Evolutionary conservation across 2,888 invertebrate genomes (phyloP).

Genomic region (Lepidocyrtinus sp.): DNA sequence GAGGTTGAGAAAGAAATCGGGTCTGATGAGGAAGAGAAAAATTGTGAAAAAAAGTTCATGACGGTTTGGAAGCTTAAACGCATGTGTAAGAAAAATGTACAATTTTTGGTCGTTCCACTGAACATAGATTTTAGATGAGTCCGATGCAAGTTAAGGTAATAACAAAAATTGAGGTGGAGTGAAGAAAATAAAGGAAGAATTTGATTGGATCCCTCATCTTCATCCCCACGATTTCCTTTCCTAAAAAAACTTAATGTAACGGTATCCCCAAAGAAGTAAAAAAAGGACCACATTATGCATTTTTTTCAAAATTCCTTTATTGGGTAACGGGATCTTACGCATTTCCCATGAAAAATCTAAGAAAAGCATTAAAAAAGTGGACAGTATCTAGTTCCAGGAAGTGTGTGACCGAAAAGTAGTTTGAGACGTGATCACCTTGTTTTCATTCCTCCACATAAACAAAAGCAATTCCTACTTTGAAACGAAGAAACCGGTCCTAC

Average conservation of each 20-base stretch:
- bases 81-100: too few relatives aligned
- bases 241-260: slow-evolving; percentile 30
- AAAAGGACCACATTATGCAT: slow-evolving; percentile 33
- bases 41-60: slow-evolving; percentile 14
- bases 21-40: slow-evolving; percentile 28
- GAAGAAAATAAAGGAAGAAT: background rate
- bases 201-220: slow-evolving; percentile 21
- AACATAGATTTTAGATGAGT: too few relatives aligned
- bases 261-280: slow-evolving; percentile 38
- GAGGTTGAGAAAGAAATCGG: slow-evolving; percentile 39
- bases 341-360: slow-evolving; percentile 42
- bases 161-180: slow-evolving; percentile 49
- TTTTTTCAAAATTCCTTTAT: slow-evolving; percentile 28
- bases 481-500: slow-evolving; percentile 55
- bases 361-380: slow-evolving; percentile 22
- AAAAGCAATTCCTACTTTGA: background rate
- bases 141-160: too few relatives aligned
- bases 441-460: slow-evolving; percentile 25
- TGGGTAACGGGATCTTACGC: slow-evolving; percentile 41
- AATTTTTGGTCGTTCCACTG: too few relatives aligned
- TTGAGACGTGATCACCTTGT: slow-evolving; percentile 41
- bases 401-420: slow-evolving; percentile 55
- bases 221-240: background rate
- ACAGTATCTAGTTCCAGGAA: slow-evolving; percentile 30
- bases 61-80: too few relatives aligned